A percentile compares a stretch with the other conserved stretches of the same genome.
These are phyloP conservation scores for Rhinogobio ventralis DNA, from an alignment of 2,797 vertebrate genomes.

Conservation along the genomic window DNA sequence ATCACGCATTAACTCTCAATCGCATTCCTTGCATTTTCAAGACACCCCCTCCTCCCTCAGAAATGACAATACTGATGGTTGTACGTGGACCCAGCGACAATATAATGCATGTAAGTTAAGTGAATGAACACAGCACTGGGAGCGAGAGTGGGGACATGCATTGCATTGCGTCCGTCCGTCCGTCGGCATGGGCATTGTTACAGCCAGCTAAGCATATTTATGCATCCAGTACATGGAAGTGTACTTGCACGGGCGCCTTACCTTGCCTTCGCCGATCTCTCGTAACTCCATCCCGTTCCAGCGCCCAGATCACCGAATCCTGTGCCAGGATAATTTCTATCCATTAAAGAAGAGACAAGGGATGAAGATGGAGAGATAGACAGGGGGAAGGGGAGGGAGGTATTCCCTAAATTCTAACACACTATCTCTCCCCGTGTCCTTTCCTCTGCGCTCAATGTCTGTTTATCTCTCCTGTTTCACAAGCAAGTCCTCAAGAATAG, in stretches of 20 bases:
- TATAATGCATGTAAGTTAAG: slow-evolving; percentile 60
- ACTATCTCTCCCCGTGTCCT: slow-evolving; percentile 65
- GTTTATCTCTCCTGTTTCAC: slow-evolving; percentile 82
- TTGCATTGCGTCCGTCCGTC: slow-evolving; percentile 53
- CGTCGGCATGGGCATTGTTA: slow-evolving; percentile 70
- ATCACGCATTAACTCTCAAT: slow-evolving; percentile 75
- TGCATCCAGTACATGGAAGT: slow-evolving; percentile 49
- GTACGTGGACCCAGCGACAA: slow-evolving; percentile 68
- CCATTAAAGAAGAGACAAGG: slow-evolving; percentile 79
- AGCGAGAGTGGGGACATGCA: slow-evolving; percentile 53
- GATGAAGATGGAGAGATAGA: slow-evolving; percentile 78
- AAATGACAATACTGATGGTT: slow-evolving; percentile 72
- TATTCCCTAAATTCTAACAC: slow-evolving; percentile 70
- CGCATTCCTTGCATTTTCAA: slow-evolving; percentile 78
- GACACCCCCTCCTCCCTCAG: slow-evolving; percentile 66
- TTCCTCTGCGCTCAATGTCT: slow-evolving; percentile 72
- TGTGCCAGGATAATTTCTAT: slow-evolving; percentile 82
- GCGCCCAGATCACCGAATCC: slow-evolving; percentile 82
- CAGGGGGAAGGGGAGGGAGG: slow-evolving; percentile 72
- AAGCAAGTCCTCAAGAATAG: slow-evolving; percentile 79
- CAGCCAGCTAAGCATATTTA: slow-evolving; percentile 55
- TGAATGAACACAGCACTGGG: slow-evolving; percentile 41
- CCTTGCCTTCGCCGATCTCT: slow-evolving; percentile 82
- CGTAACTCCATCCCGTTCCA: slow-evolving; percentile 83
- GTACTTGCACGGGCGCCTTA: slow-evolving; percentile 67